These are phyloP conservation scores for Sander vitreus DNA, from an alignment of 2,113 vertebrate species.

Conservation along the genomic window DNA sequence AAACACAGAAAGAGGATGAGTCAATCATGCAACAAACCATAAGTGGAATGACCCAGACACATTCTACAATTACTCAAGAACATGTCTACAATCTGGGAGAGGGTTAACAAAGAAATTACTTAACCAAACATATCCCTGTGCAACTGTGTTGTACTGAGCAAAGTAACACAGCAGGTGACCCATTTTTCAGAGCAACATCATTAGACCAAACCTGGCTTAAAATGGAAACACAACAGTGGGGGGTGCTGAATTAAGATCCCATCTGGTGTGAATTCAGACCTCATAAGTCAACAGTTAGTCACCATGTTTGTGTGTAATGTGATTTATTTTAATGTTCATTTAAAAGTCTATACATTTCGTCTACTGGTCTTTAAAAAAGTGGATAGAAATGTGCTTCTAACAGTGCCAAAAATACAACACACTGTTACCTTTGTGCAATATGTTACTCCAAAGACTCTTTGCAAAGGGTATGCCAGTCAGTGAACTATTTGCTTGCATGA, in stretches of 20 bases:
- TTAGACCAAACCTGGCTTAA: conserved; percentile 29
- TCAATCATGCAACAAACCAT: conserved; percentile 41
- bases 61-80: conserved; percentile 46
- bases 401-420: conserved; percentile 6
- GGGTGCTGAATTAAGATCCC: conserved; percentile 21
- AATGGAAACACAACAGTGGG: conserved; percentile 6
- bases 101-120: conserved; percentile 37
- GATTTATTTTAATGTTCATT: neutral
- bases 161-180: conserved; percentile 48
- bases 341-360: neutral
- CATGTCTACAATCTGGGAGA: conserved; percentile 14
- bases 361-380: neutral
- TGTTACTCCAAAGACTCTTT: neutral
- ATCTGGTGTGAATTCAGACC: conserved; percentile 39
- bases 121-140: conserved; percentile 25
- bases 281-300: conserved; percentile 25
- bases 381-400: neutral
- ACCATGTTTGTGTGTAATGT: neutral
- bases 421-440: neutral
- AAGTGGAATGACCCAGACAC: conserved; percentile 47
- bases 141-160: conserved; percentile 21
- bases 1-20: conserved; percentile 52
- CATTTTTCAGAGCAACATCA: conserved; percentile 48
- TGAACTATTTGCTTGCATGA: neutral
- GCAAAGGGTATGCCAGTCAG: neutral